phyloP scores from a whole-genome alignment of 1,140 invertebrate genomes.

The Drosophila baimaii region DNA sequence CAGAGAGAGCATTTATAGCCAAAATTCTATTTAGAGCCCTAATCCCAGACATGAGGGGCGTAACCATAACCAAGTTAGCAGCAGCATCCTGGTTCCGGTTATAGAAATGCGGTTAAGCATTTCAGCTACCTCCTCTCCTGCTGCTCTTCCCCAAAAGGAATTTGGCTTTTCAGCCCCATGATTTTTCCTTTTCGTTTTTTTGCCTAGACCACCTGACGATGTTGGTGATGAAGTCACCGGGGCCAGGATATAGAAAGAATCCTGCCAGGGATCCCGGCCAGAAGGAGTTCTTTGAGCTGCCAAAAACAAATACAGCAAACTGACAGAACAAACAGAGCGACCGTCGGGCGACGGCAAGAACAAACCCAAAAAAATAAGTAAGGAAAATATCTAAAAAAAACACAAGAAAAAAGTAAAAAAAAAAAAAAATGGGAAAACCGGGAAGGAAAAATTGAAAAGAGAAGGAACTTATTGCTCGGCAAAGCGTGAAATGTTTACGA shows the following conservation, averaged over 20 bases:
- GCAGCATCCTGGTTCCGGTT: conserved; percentile 71
- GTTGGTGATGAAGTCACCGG: conserved; percentile 37
- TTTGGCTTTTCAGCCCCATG: conserved; percentile 64
- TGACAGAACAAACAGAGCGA: conserved; percentile 57
- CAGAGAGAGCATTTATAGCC: conserved; percentile 7
- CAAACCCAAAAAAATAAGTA: conserved; percentile 27
- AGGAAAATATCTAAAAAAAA: conserved; percentile 22
- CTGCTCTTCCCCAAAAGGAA: conserved; percentile 31
- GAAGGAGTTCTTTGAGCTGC: conserved; percentile 40
- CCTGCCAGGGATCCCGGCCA: conserved; percentile 21
- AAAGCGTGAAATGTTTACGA: conserved; percentile 82
- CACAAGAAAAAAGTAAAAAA: conserved; percentile 5
- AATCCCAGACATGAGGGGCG: conserved; percentile 35
- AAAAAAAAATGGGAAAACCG: conserved; percentile 17
- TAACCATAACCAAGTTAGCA: conserved; percentile 75
- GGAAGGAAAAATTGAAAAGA: conserved; percentile 27
- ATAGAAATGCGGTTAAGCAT: conserved; percentile 76
- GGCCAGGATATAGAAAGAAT: conserved; percentile 38
- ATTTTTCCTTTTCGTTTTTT: conserved; percentile 4
- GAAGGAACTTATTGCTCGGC: conserved; percentile 71
- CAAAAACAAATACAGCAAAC: conserved; percentile 76
- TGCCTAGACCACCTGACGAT: conserved; percentile 38
- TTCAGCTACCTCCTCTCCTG: neutral
- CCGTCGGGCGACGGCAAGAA: neutral
- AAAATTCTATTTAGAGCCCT: conserved; percentile 19